phyloP scores from a whole-genome alignment of 1,140 invertebrate species.

The Drosophila nikananu region DNA sequence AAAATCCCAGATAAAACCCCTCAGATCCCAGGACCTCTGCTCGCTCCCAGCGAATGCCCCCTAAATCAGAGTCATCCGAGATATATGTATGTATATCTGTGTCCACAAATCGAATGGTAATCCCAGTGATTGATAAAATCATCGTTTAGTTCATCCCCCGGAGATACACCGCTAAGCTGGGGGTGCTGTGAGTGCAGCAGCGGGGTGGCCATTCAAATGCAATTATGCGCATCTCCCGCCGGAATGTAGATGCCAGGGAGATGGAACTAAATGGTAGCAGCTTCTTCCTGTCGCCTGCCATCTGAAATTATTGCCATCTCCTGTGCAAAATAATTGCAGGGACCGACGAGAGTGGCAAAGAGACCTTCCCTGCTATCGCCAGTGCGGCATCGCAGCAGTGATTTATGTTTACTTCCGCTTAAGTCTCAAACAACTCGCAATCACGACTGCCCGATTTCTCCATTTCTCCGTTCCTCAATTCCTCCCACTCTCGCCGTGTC shows the following conservation, averaged over 20 bases:
- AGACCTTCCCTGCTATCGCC: slow-evolving; percentile 21
- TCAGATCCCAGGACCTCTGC: background rate
- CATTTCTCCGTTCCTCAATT: background rate
- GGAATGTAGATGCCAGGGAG: slow-evolving; percentile 23
- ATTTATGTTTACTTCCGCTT: slow-evolving; percentile 80
- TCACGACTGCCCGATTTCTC: slow-evolving; percentile 47
- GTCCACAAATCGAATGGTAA: slow-evolving; percentile 15
- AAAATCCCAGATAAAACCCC: background rate
- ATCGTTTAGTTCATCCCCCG: slow-evolving; percentile 29
- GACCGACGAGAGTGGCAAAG: slow-evolving; percentile 2
- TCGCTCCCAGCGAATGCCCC: background rate
- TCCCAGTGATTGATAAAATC: slow-evolving; percentile 31
- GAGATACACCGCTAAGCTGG: slow-evolving; percentile 1
- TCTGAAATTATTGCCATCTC: slow-evolving; percentile 65
- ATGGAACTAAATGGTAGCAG: slow-evolving; percentile 75
- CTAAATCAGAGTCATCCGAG: slow-evolving; percentile 9
- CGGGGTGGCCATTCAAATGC: slow-evolving; percentile 57
- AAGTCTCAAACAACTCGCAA: slow-evolving; percentile 69
- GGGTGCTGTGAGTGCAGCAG: slow-evolving; percentile 1
- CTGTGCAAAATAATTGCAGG: slow-evolving; percentile 67
- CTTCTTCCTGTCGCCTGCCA: slow-evolving; percentile 73
- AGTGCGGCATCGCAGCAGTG: slow-evolving; percentile 44
- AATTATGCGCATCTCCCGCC: slow-evolving; percentile 78
- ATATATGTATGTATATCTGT: background rate
- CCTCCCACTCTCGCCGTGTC: slow-evolving; percentile 50